Conservation (phyloP, 2,888 invertebrate species). For the Ethmia dodecea region DNA sequence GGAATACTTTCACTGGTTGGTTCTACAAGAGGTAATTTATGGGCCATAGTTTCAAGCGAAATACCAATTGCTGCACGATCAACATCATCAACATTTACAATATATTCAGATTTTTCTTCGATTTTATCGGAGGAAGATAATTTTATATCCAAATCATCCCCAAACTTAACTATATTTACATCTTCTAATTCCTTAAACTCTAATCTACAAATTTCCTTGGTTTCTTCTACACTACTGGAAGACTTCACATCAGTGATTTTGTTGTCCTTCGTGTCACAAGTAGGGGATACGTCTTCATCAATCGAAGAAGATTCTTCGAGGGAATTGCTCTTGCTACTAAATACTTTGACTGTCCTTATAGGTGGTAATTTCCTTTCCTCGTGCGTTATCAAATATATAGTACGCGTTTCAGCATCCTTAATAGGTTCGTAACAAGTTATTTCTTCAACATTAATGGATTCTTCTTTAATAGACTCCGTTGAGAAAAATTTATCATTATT, state of each 20-base stretch:
- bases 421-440: slow-evolving; percentile 45
- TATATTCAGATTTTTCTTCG: background rate
- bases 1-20: background rate
- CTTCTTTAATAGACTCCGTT: slow-evolving; percentile 38
- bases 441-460: slow-evolving; percentile 47
- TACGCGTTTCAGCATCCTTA: slow-evolving; percentile 55
- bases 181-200: background rate
- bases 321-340: slow-evolving; percentile 80
- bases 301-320: slow-evolving; percentile 37
- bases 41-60: background rate
- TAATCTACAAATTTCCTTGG: background rate
- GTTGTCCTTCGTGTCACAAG: slow-evolving; percentile 26
- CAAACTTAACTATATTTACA: background rate
- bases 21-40: no score
- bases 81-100: no score
- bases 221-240: slow-evolving; percentile 30
- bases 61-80: no score
- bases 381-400: slow-evolving; percentile 83
- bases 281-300: slow-evolving; percentile 23
- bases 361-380: slow-evolving; percentile 84
- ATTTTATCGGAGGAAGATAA: background rate
- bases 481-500: slow-evolving; percentile 58
- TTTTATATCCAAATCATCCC: no score
- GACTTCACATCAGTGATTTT: slow-evolving; percentile 40
- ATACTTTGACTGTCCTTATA: slow-evolving; percentile 73